phyloP scores from a whole-genome alignment of 2,113 vertebrate genomes.

The Rhynchomys soricoides region DNA sequence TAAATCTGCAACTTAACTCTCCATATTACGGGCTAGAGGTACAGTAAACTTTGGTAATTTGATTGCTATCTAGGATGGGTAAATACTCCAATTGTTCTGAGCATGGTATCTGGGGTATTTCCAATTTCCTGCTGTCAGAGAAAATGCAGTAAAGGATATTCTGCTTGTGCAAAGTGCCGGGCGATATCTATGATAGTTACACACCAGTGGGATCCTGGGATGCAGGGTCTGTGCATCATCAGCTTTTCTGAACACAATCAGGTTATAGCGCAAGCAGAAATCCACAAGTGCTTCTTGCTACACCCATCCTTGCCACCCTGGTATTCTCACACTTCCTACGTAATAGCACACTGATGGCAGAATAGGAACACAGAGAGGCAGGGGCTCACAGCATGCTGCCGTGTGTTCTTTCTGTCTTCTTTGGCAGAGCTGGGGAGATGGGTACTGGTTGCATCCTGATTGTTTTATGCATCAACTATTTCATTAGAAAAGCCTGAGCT shows the following conservation, averaged over 20 bases:
- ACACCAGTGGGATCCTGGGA: background rate
- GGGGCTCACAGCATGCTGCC: too few species aligned
- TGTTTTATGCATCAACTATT: background rate
- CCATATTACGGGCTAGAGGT: conserved; percentile 5
- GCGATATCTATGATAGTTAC: background rate
- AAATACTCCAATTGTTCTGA: background rate
- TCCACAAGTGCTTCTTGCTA: too few species aligned
- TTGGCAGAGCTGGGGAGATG: background rate
- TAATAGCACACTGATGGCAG: background rate
- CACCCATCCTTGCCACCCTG: too few species aligned
- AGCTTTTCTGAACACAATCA: background rate
- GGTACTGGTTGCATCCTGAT: background rate
- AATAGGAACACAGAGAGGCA: background rate
- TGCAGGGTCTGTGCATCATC: background rate
- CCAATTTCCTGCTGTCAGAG: background rate
- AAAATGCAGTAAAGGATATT: background rate
- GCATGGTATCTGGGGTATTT: background rate
- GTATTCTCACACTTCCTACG: background rate
- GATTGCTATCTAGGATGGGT: background rate
- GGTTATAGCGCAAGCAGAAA: too few species aligned
- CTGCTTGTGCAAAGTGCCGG: background rate
- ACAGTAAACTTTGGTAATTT: background rate
- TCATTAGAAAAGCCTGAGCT: background rate
- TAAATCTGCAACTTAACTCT: background rate
- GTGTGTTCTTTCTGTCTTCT: background rate